Base-by-base conservation (phyloP, 2,113 vertebrate species). In the Seriola dumerili region DNA sequence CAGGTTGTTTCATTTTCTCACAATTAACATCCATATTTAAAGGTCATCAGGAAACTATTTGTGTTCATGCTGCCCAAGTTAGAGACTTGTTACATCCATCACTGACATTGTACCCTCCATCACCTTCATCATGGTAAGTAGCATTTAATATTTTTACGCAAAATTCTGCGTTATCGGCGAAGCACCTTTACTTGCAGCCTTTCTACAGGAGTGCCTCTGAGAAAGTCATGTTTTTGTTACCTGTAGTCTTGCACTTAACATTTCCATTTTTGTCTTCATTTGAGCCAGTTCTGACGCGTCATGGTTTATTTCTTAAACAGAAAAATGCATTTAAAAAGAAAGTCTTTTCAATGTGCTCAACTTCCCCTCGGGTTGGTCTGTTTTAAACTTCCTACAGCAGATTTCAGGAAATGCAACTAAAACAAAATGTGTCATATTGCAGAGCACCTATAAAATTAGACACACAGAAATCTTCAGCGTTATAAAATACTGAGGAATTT, bases 121-220 rank as follows among this genome's bases (percentile, higher is more conserved):
- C 54, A 19, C 32, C 52, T 5, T 5, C 58, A 73, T 78, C 14
- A 34, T 42, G 19, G 13, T 83, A 69, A 78, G 74, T 71, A 84
- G 71, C 76, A 81, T 77, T 76, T 81, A 12, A 61, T 29, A n/a
- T 48, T 48, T 72, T 38, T 63, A 13, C 58, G 38, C n/a, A 62
- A 54, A 36, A 34, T 36, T 44, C 5, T 40, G 63, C 23, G 5
- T 86, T 57, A 54, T 34, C 50, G 44, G 68, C 3, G n/a, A 77
- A 90, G 92, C 88, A 83, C 84, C 75, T 84, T 90, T 90, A 86
- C 79, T 81, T 64, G 74, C 74, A 80, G 8, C 50, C 71, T 52
- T 72, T 88, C 78, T 70, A 74, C 81, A 88, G 88, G 90, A 92
- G 86, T 91, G 88, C 84, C 84, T 90, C 87, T 62, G 67, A 80